Base-by-base conservation (phyloP, 2,113 vertebrate species). In the Ophthalmotilapia sp. region DNA sequence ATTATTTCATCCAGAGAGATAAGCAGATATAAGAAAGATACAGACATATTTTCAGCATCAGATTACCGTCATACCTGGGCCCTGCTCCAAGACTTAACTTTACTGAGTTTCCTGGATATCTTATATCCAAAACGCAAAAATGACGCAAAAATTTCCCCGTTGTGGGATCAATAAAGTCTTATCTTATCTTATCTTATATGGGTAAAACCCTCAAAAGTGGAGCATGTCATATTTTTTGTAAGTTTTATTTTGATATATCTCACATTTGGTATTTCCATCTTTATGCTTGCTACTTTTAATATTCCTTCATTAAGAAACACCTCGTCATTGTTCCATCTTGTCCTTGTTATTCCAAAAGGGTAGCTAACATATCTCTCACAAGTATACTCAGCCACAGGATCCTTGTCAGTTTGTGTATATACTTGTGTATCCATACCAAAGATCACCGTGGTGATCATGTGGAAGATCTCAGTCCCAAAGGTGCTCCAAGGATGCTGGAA, bases 391-490 rank as follows among this genome's bases (percentile, higher is more conserved):
- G 70, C 86, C 89, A 49, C 85, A 79, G 26, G 81, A 82, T 83
- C 83, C 80, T 60, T 86, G 90, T 65, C 77, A 26, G 65, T 62
- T 13, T 21, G 60, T 79, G 68, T 79, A 49, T 68, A 29, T 62
- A 51, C 36, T 53, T 84, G 86, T 21, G 87, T 92, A 79, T 84
- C 79, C 84, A 81, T 89, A 86, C 80, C 85, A 83, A 80, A 70
- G 29, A 91, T 91, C 80, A 62, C 84, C 81, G 19, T 17, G 75
- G 91, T 86, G 84, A 94, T 93, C 68, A 86, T 45, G 19, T 90
- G 82, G 82, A 62, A 65, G 79, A 17, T 82, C 80, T 65, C 62
- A 40, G 82, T 92, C 86, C 73, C 81, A 80, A 81, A 91, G 82
- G 87, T 83, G 70, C 84, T 90, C 79, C 80, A 73, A 9, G 84